Evolutionary conservation across 2,888 invertebrate species (phyloP).

Genomic region (Sarcophaga caerulescens): DNA sequence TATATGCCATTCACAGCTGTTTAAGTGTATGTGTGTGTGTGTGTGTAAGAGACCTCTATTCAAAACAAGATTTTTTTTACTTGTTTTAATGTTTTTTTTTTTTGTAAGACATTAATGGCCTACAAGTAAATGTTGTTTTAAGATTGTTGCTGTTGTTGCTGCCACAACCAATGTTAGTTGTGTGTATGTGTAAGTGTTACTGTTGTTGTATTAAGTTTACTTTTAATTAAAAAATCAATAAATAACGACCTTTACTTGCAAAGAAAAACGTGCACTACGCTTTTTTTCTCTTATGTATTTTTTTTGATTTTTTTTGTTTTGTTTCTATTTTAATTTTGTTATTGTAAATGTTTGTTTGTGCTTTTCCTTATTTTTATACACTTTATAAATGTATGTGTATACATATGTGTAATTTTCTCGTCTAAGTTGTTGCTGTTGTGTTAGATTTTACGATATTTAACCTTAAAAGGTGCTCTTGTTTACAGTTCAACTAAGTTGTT

Average conservation of each 20-base stretch:
- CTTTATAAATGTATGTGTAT: too few relatives aligned
- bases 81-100: too few relatives aligned
- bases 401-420: too few relatives aligned
- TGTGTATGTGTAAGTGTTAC: constrained; percentile 19
- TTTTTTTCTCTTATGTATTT: background rate
- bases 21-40: constrained; percentile 4
- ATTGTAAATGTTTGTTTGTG: too few relatives aligned
- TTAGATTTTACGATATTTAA: too few relatives aligned
- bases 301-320: too few relatives aligned
- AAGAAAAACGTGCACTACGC: constrained; percentile 30
- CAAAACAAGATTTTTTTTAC: too few relatives aligned
- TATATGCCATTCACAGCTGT: background rate
- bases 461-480: too few relatives aligned
- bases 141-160: background rate
- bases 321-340: constrained; percentile 35
- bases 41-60: background rate
- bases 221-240: constrained; percentile 73
- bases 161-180: background rate
- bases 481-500: too few relatives aligned
- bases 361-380: too few relatives aligned
- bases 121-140: constrained; percentile 7
- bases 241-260: constrained; percentile 70
- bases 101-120: background rate
- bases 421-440: too few relatives aligned
- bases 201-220: constrained; percentile 57